Percentiles rank a stretch among this genome's conserved stretches.
Evolutionary conservation across 2,113 vertebrate genomes (phyloP).

Genomic region (Zapus hudsonius): DNA sequence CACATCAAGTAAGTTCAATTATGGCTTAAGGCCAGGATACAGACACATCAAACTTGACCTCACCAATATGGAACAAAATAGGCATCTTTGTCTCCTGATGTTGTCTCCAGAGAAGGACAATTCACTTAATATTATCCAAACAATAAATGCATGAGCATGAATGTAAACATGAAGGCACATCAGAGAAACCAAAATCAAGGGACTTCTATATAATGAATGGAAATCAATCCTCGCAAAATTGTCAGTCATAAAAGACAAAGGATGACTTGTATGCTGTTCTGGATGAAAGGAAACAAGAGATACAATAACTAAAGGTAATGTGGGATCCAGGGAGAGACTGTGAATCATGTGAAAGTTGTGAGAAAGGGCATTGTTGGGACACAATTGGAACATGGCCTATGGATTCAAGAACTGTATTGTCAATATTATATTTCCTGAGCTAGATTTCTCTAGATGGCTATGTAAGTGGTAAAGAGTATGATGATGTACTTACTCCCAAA

Average conservation of each 20-base stretch:
- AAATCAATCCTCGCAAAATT: conserved; percentile 12
- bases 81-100: neutral
- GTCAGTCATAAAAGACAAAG: neutral
- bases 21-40: too few species aligned
- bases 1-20: neutral
- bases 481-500: neutral
- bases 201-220: conserved; percentile 16
- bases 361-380: neutral
- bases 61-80: neutral
- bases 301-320: neutral
- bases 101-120: neutral
- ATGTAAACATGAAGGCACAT: neutral
- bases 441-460: neutral
- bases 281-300: conserved; percentile 41
- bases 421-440: neutral
- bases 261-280: neutral
- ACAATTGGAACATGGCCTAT: neutral
- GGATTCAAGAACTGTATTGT: neutral
- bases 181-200: conserved; percentile 8
- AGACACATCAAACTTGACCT: conserved; percentile 15
- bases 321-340: neutral
- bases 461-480: neutral
- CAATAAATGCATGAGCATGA: neutral
- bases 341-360: neutral
- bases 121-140: neutral